Percentiles rank a stretch among this genome's conserved stretches.
phyloP scores from a whole-genome alignment of 2,797 vertebrate genomes.

The Sus cebifrons region DNA sequence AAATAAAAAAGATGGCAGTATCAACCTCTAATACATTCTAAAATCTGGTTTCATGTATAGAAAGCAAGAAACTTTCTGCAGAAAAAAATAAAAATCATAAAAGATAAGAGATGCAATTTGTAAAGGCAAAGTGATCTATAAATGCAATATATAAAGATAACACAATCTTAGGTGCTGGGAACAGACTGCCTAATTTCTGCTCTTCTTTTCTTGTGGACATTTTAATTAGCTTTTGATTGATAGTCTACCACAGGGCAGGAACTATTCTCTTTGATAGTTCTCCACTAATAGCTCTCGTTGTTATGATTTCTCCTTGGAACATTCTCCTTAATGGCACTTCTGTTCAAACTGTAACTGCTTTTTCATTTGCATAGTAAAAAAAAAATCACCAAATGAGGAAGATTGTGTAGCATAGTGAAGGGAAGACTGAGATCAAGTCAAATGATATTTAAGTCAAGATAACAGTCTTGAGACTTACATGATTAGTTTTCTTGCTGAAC shows the following conservation, averaged over 20 bases:
- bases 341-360: constrained; percentile 43
- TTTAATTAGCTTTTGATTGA: constrained; percentile 90
- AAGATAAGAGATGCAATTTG: constrained; percentile 11
- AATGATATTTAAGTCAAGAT: not conserved
- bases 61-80: not conserved
- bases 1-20: constrained; percentile 53
- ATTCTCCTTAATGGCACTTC: constrained; percentile 13
- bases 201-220: constrained; percentile 83
- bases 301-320: constrained; percentile 75
- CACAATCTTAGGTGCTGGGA: constrained; percentile 42
- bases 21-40: not conserved
- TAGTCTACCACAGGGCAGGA: constrained; percentile 83
- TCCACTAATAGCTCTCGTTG: constrained; percentile 83
- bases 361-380: constrained; percentile 65
- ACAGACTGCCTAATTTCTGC: constrained; percentile 84
- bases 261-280: constrained; percentile 83
- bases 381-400: not conserved
- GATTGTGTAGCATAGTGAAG: not conserved
- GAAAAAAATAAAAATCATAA: not conserved
- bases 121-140: constrained; percentile 38
- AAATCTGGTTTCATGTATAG: not conserved
- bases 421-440: not conserved
- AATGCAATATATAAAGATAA: not conserved
- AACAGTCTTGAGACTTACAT: constrained; percentile 69
- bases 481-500: constrained; percentile 65